A percentile compares a stretch with the other conserved stretches of the same genome.
phyloP scores from a whole-genome alignment of 2,113 vertebrate species.

The Pachyramphus minor region DNA sequence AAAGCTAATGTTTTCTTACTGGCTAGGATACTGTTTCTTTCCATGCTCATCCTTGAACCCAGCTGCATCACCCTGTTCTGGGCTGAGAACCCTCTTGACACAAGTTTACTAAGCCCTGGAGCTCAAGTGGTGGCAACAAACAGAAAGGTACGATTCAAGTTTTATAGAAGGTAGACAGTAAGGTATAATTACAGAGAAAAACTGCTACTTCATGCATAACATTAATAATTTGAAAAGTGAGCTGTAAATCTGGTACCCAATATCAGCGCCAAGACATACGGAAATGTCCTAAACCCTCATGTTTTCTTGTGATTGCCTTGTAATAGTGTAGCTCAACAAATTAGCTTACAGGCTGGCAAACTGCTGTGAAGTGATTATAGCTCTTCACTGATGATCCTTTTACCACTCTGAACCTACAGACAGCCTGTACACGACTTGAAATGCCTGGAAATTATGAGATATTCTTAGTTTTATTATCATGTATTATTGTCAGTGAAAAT shows the following conservation, averaged over 20 bases:
- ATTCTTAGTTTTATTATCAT: neutral
- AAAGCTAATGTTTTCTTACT: neutral
- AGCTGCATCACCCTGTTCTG: neutral
- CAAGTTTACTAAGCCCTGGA: neutral
- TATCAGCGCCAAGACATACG: neutral
- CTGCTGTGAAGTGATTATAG: neutral
- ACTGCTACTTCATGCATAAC: neutral
- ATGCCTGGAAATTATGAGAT: neutral
- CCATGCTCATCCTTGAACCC: neutral
- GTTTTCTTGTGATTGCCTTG: neutral
- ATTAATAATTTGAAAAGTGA: neutral
- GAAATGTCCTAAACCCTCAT: neutral
- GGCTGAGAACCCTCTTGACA: neutral
- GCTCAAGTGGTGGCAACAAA: neutral
- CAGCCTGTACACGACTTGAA: neutral
- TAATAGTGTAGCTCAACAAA: neutral
- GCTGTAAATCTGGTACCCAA: neutral
- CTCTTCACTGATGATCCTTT: neutral
- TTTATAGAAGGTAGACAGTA: neutral
- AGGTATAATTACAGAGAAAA: neutral
- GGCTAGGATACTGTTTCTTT: neutral
- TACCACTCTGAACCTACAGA: neutral
- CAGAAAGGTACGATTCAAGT: neutral
- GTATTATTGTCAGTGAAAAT: neutral
- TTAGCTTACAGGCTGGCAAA: neutral